These are phyloP conservation scores for Triplophysa dalaica DNA, from an alignment of 2,113 vertebrate species.

Conservation along the genomic window DNA sequence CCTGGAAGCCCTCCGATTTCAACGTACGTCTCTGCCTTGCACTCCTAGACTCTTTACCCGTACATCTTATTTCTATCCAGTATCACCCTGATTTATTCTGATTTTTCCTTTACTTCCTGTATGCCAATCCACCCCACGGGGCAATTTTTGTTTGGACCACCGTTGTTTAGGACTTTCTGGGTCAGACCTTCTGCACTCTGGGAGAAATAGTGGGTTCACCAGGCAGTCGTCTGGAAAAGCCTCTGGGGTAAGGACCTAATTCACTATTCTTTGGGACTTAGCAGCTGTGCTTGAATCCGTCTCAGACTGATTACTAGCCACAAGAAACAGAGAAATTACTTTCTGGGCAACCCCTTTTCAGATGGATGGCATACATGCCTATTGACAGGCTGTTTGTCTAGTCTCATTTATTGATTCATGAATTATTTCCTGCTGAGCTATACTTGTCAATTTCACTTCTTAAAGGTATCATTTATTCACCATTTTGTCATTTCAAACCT, in stretches of 20 bases:
- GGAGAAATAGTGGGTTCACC: constrained; percentile 95
- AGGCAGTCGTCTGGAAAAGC: constrained; percentile 90
- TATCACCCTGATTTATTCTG: constrained; percentile 51
- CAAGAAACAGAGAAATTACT: neutral
- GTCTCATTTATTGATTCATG: neutral
- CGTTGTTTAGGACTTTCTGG: constrained; percentile 87
- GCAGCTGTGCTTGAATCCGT: neutral
- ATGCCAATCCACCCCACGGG: constrained; percentile 41
- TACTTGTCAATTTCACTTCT: neutral
- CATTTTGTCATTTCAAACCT: too few species aligned
- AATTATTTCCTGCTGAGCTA: neutral
- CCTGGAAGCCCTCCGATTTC: constrained; percentile 77
- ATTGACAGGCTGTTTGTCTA: neutral
- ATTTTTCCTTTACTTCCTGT: constrained; percentile 55
- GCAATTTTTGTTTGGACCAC: constrained; percentile 44
- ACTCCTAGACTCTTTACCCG: constrained; percentile 62
- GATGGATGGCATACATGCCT: neutral
- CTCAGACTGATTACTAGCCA: neutral
- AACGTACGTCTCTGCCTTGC: constrained; percentile 78
- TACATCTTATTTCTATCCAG: constrained; percentile 62
- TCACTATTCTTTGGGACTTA: constrained; percentile 21
- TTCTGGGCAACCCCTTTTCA: neutral
- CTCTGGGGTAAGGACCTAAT: constrained; percentile 81
- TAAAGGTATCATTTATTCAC: too few species aligned
- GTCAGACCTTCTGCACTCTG: constrained; percentile 90